Percentiles rank a stretch among this genome's conserved stretches.
These are phyloP conservation scores for Hipparchia sbordonii DNA, from an alignment of 2,888 invertebrate species.

Conservation along the genomic window DNA sequence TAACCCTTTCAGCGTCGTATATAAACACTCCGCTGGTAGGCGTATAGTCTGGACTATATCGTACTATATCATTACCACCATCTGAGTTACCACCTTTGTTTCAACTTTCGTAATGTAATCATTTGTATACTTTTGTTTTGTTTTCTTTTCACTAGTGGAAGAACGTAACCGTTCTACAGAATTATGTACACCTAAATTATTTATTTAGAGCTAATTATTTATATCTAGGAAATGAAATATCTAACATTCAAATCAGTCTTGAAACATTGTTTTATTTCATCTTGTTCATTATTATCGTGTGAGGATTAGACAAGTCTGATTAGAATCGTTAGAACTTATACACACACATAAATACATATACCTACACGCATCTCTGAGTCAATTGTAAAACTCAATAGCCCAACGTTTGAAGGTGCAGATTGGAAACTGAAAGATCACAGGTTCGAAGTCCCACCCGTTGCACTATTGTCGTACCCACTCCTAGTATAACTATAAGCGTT, in stretches of 20 bases:
- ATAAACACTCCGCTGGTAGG: too few relatives aligned
- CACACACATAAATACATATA: slow-evolving; percentile 7
- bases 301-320: slow-evolving; percentile 22
- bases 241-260: slow-evolving; percentile 33
- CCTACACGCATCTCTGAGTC: not conserved
- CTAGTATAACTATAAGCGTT: too few relatives aligned
- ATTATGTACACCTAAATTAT: slow-evolving; percentile 40
- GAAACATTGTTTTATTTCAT: not conserved
- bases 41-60: too few relatives aligned
- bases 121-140: slow-evolving; percentile 18
- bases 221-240: not conserved
- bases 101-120: slow-evolving; percentile 1
- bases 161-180: slow-evolving; percentile 35
- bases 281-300: slow-evolving; percentile 19
- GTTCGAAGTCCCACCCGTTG: too few relatives aligned
- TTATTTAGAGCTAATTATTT: slow-evolving; percentile 20
- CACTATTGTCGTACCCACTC: too few relatives aligned
- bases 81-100: not conserved
- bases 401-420: too few relatives aligned
- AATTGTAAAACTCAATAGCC: not conserved
- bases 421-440: too few relatives aligned
- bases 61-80: too few relatives aligned
- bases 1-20: too few relatives aligned
- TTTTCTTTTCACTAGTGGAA: slow-evolving; percentile 34
- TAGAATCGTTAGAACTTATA: slow-evolving; percentile 23